Evolutionary conservation across 2,888 invertebrate genomes (phyloP).

Genomic region (Nectonema munidae): DNA sequence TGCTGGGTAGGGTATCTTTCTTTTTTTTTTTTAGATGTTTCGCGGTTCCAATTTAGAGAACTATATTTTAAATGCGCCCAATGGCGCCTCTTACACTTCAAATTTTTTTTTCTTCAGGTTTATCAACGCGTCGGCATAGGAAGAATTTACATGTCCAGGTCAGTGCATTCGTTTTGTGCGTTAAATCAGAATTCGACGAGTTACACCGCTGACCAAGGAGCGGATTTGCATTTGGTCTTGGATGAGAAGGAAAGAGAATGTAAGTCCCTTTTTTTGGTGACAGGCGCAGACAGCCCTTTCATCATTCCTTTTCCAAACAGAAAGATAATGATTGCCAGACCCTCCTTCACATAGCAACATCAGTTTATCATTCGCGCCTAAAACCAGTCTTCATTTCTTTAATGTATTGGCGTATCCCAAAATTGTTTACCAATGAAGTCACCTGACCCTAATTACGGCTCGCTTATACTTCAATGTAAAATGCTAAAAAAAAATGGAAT

Average conservation of each 20-base stretch:
- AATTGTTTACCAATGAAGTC: no score
- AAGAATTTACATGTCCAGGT: conserved; percentile 44
- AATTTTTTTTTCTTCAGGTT: conserved; percentile 20
- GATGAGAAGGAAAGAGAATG: conserved; percentile 63
- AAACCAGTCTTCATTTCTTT: no score
- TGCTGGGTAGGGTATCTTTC: conserved; percentile 42
- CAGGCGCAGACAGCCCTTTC: no score
- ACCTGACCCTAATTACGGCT: no score
- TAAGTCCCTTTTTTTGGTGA: conserved; percentile 29
- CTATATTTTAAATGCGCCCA: not conserved
- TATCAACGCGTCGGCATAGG: conserved; percentile 77
- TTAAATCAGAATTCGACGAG: conserved; percentile 57
- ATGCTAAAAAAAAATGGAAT: no score
- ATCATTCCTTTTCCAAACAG: no score
- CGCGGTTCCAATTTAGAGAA: not conserved
- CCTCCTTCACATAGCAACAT: no score
- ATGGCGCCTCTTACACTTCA: conserved; percentile 10
- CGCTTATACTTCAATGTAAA: no score
- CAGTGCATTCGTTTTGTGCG: conserved; percentile 62
- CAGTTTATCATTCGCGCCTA: no score
- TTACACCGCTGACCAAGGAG: conserved; percentile 54
- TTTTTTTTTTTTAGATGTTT: conserved; percentile 19
- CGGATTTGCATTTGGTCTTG: conserved; percentile 49
- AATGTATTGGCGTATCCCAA: no score
- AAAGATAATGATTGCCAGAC: no score